Base-by-base conservation (phyloP, 2,113 vertebrate genomes). In the Phrynosoma platyrhinos region DNA sequence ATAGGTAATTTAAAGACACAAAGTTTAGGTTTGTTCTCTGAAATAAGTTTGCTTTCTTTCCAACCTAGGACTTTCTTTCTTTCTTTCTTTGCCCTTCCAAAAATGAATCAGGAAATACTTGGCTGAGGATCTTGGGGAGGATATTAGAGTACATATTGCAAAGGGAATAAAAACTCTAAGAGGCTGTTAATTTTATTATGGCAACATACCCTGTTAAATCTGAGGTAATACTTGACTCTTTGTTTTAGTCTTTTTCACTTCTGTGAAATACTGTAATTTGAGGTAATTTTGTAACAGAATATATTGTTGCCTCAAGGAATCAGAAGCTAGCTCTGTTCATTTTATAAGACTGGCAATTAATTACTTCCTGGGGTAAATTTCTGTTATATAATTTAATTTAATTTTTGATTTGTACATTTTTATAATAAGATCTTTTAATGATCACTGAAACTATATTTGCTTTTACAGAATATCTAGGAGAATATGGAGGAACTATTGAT, bases 171-270 rank as follows among this genome's bases (percentile, higher is more conserved):
- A 82, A 74, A 72, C 58, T 71, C 32, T 88, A 72, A 71, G 79
- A 88, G 47, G 83, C 71, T 86, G 79, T 86, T 79, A 76, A 86
- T 74, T 40, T 23, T 79, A 83, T 13, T 10, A 81, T 83, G 84
- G 74, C 83, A 86, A 27, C 79, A 42, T 42, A 88, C 40, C 53
- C 87, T 20, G 20, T 77, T 85, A 42, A 78, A 84, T 71, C 74
- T 27, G 87, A 86, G 84, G 74, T 88, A 88, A 91, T 85, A 88
- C 74, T 79, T 84, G 69, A 40, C 83, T 69, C 84, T 88, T 84
- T 83, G 89, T 90, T 40, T 86, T 74, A 91, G 83, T 78, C 52
- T 72, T 85, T 85, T 88, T 62, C 53, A 69, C 23, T 88, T 55
- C 76, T 85, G 40, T 86, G 87, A 75, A 79, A 52, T 86, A 74